A percentile compares a stretch with the other conserved stretches of the same genome.
Evolutionary conservation across 2,888 invertebrate species (phyloP).

Genomic region (Apamea sordens): DNA sequence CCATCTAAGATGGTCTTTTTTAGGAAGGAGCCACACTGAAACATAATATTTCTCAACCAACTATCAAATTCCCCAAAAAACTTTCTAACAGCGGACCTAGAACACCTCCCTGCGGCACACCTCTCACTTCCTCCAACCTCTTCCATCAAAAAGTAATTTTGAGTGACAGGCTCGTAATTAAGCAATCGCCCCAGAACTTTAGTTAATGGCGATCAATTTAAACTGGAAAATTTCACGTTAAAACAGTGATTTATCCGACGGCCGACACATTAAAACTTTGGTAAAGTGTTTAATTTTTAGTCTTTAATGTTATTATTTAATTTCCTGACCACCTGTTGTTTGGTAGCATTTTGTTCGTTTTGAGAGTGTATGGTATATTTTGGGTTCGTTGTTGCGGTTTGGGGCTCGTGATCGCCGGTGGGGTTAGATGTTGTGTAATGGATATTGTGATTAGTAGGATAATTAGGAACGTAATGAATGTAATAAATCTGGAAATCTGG

Average conservation of each 20-base stretch:
- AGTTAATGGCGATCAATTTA: slow-evolving; percentile 70
- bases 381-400: slow-evolving; percentile 19
- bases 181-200: slow-evolving; percentile 65
- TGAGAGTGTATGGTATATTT: slow-evolving; percentile 1
- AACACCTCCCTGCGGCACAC: slow-evolving; percentile 51
- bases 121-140: slow-evolving; percentile 49
- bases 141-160: slow-evolving; percentile 61
- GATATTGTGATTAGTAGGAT: slow-evolving; percentile 47
- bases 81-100: slow-evolving; percentile 17
- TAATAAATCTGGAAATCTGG: slow-evolving; percentile 39
- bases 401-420: slow-evolving; percentile 19
- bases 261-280: slow-evolving; percentile 74
- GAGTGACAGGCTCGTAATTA: slow-evolving; percentile 65
- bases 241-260: slow-evolving; percentile 70
- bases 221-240: slow-evolving; percentile 65
- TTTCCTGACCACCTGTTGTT: slow-evolving; percentile 59
- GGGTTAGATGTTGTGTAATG: slow-evolving; percentile 40
- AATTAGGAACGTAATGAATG: slow-evolving; percentile 44
- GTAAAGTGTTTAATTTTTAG: slow-evolving; percentile 73
- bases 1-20: background rate
- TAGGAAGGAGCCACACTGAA: background rate
- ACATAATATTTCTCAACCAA: background rate
- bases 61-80: background rate
- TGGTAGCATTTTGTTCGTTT: slow-evolving; percentile 34
- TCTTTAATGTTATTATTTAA: slow-evolving; percentile 64